Percentiles rank a stretch among this genome's conserved stretches.
phyloP scores from a whole-genome alignment of 2,888 invertebrate genomes.

The Alcis repandata region DNA sequence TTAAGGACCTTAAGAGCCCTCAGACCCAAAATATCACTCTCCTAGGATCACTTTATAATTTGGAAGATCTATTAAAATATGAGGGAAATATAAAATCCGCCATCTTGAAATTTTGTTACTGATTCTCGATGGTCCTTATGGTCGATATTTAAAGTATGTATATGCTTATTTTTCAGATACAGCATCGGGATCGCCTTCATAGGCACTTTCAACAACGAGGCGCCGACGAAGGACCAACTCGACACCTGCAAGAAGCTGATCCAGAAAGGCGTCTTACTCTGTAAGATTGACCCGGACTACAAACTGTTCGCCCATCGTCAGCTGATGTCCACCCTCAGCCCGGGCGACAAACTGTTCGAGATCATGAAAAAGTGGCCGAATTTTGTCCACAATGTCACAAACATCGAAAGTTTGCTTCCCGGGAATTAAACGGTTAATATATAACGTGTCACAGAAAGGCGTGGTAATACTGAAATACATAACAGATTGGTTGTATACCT shows the following conservation, averaged over 20 bases:
- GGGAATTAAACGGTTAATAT: constrained; percentile 51
- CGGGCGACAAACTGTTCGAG: constrained; percentile 88
- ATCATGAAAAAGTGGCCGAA: constrained; percentile 90
- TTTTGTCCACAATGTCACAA: constrained; percentile 77
- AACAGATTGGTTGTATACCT: neutral
- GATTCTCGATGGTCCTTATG: no score
- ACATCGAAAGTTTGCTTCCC: constrained; percentile 63
- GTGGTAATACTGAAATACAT: neutral
- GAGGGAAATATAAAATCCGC: no score
- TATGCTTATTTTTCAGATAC: constrained; percentile 52
- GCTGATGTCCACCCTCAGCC: constrained; percentile 88
- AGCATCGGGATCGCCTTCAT: constrained; percentile 91
- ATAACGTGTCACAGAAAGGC: no score
- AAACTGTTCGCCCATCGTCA: constrained; percentile 90
- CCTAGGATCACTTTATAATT: no score
- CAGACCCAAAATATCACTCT: no score
- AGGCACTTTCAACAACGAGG: constrained; percentile 88
- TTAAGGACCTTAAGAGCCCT: no score
- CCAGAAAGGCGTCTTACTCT: constrained; percentile 86
- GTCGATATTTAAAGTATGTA: no score
- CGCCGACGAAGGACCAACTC: constrained; percentile 84
- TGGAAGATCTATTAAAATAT: no score
- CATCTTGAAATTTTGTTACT: no score
- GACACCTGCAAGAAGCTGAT: constrained; percentile 88
- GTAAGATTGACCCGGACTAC: constrained; percentile 88